These are phyloP conservation scores for Macrosteles quadrilineatus DNA, from an alignment of 1,140 invertebrate species.

Conservation along the genomic window DNA sequence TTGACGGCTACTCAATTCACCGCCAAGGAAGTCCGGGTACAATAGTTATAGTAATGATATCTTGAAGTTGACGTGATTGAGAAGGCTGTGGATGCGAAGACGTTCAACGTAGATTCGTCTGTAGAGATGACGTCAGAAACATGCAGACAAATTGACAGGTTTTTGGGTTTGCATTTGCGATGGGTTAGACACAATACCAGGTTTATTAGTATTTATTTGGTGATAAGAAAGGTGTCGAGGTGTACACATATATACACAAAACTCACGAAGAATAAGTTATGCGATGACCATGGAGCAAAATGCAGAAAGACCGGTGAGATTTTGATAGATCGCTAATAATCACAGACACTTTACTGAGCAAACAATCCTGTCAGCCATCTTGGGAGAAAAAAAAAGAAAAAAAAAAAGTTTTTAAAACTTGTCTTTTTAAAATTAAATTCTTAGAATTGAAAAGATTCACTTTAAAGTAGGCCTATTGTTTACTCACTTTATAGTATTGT, in stretches of 20 bases:
- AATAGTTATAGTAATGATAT: neutral
- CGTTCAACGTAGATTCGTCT: neutral
- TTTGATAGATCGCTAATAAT: neutral
- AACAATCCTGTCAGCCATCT: neutral
- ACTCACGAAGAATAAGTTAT: constrained; percentile 15
- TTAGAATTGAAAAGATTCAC: no score
- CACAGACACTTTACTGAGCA: neutral
- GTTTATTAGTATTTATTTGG: neutral
- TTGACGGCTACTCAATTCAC: neutral
- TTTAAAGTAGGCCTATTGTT: no score
- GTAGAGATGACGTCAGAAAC: neutral
- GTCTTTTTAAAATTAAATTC: no score
- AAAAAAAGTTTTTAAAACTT: no score
- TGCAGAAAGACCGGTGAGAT: neutral
- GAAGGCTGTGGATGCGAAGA: neutral
- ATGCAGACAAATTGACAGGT: neutral
- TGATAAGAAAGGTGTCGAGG: neutral
- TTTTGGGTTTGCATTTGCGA: neutral
- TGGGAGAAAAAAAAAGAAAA: neutral
- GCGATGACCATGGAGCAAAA: neutral
- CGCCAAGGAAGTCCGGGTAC: neutral
- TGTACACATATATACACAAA: neutral
- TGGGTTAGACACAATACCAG: neutral
- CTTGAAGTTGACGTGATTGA: neutral
- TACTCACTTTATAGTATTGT: no score